Conservation (phyloP, 1,140 invertebrate genomes). For the Pemphigus obesinymphae region DNA sequence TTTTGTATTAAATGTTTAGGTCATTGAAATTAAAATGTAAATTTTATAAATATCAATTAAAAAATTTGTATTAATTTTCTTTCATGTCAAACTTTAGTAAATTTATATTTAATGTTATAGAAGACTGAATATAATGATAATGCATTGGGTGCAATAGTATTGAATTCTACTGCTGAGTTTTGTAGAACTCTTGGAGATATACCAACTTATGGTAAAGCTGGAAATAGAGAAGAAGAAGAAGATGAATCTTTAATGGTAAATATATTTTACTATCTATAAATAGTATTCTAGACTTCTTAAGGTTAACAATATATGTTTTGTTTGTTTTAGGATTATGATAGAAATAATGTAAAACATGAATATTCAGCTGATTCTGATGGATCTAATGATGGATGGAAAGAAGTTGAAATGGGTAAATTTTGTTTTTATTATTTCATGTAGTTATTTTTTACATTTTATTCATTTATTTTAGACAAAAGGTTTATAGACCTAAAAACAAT, state of each 20-base stretch:
- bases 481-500: conserved; percentile 51
- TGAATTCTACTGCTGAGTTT: conserved; percentile 95
- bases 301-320: background rate
- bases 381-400: conserved; percentile 64
- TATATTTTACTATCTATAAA: background rate
- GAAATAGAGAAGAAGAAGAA: conserved; percentile 77
- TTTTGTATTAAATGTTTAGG: too few species aligned
- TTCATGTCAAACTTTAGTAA: background rate
- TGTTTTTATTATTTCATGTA: background rate
- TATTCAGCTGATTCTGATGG: conserved; percentile 52
- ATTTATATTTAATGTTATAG: conserved; percentile 43
- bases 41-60: too few species aligned
- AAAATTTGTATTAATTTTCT: too few species aligned
- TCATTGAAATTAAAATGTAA: too few species aligned
- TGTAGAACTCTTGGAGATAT: conserved; percentile 93
- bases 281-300: background rate
- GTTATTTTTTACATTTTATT: background rate
- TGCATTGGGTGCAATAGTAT: conserved; percentile 62
- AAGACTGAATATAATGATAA: conserved; percentile 46
- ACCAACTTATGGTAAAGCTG: conserved; percentile 83
- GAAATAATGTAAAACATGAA: conserved; percentile 28
- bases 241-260: conserved; percentile 73
- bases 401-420: conserved; percentile 61
- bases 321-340: conserved; percentile 26
- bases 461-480: conserved; percentile 51